Evolutionary conservation across 2,113 vertebrate species (phyloP).

Genomic region (Paramisgurnus dabryanus): DNA sequence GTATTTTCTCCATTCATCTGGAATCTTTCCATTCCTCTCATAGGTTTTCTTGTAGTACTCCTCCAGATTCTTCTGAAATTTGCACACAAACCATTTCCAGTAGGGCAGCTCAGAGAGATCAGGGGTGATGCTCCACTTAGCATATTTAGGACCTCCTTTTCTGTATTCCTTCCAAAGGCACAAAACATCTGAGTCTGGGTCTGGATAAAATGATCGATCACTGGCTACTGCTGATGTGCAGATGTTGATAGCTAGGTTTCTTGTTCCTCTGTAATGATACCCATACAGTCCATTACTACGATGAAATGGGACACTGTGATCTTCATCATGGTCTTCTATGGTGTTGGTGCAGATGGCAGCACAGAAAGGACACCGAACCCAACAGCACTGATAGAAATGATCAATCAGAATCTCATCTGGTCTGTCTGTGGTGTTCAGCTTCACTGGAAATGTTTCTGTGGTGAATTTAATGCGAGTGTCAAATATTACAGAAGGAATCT

Average conservation of each 20-base stretch:
- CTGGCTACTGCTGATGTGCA: conserved; percentile 9
- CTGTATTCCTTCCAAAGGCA: not conserved
- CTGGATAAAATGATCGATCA: not conserved
- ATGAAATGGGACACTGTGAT: conserved; percentile 53
- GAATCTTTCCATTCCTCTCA: not conserved
- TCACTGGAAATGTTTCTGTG: not conserved
- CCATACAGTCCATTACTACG: not conserved
- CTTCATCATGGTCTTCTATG: conserved; percentile 32
- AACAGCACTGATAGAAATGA: conserved; percentile 20
- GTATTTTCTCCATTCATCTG: conserved; percentile 23
- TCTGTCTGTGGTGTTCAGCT: not conserved
- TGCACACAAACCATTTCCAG: conserved; percentile 52
- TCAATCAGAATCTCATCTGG: conserved; percentile 19
- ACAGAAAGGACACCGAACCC: conserved; percentile 35
- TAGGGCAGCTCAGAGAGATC: conserved; percentile 44
- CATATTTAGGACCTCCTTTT: not conserved
- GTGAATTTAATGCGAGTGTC: not conserved
- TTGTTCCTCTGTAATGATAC: not conserved
- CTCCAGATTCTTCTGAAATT: conserved; percentile 41
- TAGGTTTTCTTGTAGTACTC: conserved; percentile 30
- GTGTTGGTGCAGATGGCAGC: conserved; percentile 45
- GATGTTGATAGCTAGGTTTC: not conserved
- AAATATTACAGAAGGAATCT: not conserved
- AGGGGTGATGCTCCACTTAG: conserved; percentile 1
- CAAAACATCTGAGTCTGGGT: not conserved